A percentile compares a stretch with the other conserved stretches of the same genome.
Evolutionary conservation across 2,797 vertebrate genomes (phyloP).

Genomic region (Acomys russatus): DNA sequence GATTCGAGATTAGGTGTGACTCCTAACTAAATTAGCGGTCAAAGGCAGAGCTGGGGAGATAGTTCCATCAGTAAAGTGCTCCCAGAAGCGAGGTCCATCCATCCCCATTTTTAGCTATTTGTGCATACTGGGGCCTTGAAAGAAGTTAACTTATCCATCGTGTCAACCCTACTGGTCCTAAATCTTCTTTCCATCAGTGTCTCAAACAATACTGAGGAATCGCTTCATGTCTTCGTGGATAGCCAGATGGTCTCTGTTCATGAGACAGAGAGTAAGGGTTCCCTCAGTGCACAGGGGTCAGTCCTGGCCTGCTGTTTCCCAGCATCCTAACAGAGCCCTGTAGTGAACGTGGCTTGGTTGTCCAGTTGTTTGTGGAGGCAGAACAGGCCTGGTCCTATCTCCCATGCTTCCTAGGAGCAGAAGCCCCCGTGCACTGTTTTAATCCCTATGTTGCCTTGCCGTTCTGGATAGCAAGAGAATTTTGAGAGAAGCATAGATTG

Average conservation of each 20-base stretch:
- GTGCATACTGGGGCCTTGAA: background rate
- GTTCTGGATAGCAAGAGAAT: background rate
- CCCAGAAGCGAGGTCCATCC: background rate
- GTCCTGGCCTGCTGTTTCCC: background rate
- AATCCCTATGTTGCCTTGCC: background rate
- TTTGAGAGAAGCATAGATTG: background rate
- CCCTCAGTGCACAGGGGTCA: background rate
- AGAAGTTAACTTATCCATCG: background rate
- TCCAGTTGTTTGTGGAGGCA: background rate
- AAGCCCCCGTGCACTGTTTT: background rate
- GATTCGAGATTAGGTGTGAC: background rate
- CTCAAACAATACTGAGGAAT: background rate
- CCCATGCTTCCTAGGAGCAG: background rate
- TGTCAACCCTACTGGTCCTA: background rate
- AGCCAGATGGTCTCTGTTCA: background rate
- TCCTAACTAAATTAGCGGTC: background rate
- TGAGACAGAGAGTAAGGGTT: background rate
- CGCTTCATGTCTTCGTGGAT: background rate
- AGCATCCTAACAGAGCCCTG: background rate
- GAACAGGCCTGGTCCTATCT: background rate
- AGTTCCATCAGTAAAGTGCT: background rate
- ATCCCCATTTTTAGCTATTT: background rate
- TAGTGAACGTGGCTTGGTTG: background rate
- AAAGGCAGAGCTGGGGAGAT: background rate
- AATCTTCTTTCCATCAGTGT: background rate